These are phyloP conservation scores for Antennarius striatus DNA, from an alignment of 2,113 vertebrate genomes.

Conservation along the genomic window DNA sequence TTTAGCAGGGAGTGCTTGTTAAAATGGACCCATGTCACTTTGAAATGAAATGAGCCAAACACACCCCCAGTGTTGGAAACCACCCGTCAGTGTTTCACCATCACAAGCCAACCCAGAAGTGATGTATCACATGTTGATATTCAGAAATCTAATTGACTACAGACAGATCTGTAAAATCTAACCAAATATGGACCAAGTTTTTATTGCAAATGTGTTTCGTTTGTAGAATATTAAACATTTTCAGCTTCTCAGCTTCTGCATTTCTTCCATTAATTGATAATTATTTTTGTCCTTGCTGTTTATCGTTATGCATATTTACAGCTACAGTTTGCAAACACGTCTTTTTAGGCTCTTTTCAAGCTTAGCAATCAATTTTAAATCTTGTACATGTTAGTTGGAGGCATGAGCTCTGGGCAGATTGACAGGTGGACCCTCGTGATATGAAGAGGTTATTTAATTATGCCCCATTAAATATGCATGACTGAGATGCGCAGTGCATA, in stretches of 20 bases:
- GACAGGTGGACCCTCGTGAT: not conserved
- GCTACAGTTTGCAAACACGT: not conserved
- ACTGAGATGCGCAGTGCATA: not conserved
- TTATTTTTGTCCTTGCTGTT: constrained; percentile 4
- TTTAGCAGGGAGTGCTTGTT: constrained; percentile 56
- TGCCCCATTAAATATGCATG: not conserved
- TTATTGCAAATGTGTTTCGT: not conserved
- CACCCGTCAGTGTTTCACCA: constrained; percentile 11
- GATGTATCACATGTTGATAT: constrained; percentile 20
- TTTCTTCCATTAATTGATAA: constrained; percentile 28
- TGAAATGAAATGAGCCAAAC: constrained; percentile 59
- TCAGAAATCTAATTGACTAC: no score
- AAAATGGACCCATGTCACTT: constrained; percentile 45
- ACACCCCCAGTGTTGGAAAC: constrained; percentile 38
- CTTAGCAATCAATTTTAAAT: not conserved
- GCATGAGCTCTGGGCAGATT: not conserved
- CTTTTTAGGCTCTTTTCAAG: not conserved
- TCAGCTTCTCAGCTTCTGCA: constrained; percentile 10
- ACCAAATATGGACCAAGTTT: not conserved
- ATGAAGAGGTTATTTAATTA: not conserved
- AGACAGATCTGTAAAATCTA: not conserved
- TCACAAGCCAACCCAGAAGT: constrained; percentile 3
- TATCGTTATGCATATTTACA: constrained; percentile 8
- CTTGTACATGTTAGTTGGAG: not conserved
- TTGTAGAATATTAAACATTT: constrained; percentile 5